phyloP scores from a whole-genome alignment of 1,140 invertebrate species.

The Callitettix versicolor region DNA sequence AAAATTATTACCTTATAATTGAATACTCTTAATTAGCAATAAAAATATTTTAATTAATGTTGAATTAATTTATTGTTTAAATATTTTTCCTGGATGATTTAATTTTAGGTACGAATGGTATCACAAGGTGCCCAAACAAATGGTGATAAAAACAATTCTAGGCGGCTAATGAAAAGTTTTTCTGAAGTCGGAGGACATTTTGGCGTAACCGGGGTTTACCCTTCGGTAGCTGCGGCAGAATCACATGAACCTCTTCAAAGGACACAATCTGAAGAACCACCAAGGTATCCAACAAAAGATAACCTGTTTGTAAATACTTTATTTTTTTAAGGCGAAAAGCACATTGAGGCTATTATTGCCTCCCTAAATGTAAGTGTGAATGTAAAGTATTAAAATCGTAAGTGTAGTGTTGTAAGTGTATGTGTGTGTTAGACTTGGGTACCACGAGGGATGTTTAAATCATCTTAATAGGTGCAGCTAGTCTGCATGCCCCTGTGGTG shows the following conservation, averaged over 20 bases:
- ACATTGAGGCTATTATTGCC: no score
- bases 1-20: not conserved
- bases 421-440: no score
- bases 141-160: conserved; percentile 51
- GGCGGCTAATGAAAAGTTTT: conserved; percentile 71
- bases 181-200: conserved; percentile 60
- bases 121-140: conserved; percentile 83
- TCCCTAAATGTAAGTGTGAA: no score
- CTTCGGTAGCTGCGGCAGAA: conserved; percentile 24
- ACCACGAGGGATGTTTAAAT: no score
- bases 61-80: conserved; percentile 1
- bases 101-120: conserved; percentile 63
- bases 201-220: conserved; percentile 32
- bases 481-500: not conserved
- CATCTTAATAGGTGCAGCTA: no score
- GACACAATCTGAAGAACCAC: conserved; percentile 73
- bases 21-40: not conserved
- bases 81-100: conserved; percentile 3
- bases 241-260: conserved; percentile 67
- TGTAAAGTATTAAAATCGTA: no score
- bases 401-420: no score
- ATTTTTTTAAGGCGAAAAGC: no score
- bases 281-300: conserved; percentile 50
- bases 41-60: not conserved
- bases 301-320: not conserved